phyloP scores from a whole-genome alignment of 2,113 vertebrate species.

The Protobothrops mucrosquamatus region DNA sequence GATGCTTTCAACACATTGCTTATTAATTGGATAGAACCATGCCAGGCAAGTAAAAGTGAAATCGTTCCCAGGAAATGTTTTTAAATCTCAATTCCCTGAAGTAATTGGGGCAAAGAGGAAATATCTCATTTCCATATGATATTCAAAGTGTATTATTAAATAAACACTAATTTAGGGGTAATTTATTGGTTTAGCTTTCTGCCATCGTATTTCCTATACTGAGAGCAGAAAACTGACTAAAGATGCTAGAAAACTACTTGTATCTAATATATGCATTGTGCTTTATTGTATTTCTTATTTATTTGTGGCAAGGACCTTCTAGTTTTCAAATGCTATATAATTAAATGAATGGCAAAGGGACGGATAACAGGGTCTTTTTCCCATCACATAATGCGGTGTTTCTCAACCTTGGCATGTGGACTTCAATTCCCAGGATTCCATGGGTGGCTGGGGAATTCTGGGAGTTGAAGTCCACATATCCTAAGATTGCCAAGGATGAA shows the following conservation, averaged over 20 bases:
- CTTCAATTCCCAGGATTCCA: not conserved
- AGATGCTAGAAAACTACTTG: not conserved
- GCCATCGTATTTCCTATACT: not conserved
- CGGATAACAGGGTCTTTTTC: not conserved
- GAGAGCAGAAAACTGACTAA: not conserved
- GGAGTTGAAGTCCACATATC: not conserved
- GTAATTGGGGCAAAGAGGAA: not conserved
- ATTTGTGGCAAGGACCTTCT: not conserved
- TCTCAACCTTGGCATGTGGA: not conserved
- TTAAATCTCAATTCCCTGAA: not conserved
- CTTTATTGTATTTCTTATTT: not conserved
- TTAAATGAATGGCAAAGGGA: not conserved
- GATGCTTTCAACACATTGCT: not conserved
- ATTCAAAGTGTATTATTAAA: not conserved
- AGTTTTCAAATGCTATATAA: not conserved
- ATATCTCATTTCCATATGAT: accelerated
- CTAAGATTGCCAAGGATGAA: not conserved
- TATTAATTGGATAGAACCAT: not conserved
- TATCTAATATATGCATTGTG: not conserved
- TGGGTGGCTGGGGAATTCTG: not conserved
- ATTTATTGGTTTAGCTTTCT: not conserved
- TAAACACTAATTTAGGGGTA: not conserved
- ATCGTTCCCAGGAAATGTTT: not conserved
- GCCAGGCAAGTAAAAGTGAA: not conserved
- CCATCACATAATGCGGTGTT: not conserved